Evolutionary conservation across 2,888 invertebrate species (phyloP).

Genomic region (Tetramorium bicarinatum): DNA sequence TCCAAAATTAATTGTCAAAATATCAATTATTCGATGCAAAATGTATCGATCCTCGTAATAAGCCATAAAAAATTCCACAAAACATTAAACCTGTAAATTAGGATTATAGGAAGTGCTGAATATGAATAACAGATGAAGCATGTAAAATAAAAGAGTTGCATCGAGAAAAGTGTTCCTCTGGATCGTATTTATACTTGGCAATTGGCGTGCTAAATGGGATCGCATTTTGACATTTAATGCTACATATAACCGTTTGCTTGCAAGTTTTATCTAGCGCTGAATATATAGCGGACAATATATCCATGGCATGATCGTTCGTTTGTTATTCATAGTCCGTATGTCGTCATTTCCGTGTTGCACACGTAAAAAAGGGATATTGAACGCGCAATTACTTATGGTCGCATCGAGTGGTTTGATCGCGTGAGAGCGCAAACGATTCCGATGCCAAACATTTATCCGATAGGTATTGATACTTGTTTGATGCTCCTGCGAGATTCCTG

Average conservation of each 20-base stretch:
- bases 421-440: constrained; percentile 25
- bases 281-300: background rate
- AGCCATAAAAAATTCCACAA: background rate
- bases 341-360: background rate
- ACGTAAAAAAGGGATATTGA: constrained; percentile 40
- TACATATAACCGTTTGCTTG: background rate
- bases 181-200: constrained; percentile 19
- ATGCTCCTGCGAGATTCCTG: constrained; percentile 33
- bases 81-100: constrained; percentile 5
- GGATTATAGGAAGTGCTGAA: background rate
- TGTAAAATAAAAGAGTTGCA: background rate
- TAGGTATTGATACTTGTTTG: constrained; percentile 31
- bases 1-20: background rate
- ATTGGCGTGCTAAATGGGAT: constrained; percentile 31
- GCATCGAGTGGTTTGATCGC: constrained; percentile 17
- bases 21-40: background rate
- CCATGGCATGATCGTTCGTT: constrained; percentile 3
- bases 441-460: constrained; percentile 41
- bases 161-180: background rate
- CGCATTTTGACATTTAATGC: constrained; percentile 42
- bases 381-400: constrained; percentile 44
- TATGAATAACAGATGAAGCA: too few relatives aligned
- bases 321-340: constrained; percentile 29
- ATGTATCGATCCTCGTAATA: background rate
- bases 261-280: constrained; percentile 30